phyloP scores from a whole-genome alignment of 2,113 vertebrate species.

The Xiphophorus maculatus region DNA sequence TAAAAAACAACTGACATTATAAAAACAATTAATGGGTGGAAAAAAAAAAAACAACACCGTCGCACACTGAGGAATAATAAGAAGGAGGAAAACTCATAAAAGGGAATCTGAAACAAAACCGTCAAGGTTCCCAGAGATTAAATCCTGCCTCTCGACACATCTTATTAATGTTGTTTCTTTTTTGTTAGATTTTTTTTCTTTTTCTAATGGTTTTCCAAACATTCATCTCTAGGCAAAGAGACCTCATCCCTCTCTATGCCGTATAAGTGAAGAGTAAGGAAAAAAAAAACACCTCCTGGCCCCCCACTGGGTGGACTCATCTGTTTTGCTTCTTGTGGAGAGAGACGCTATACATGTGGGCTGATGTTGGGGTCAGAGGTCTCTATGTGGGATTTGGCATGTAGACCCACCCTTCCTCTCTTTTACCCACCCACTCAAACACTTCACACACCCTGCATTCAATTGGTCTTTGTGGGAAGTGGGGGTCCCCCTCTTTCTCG shows the following conservation, averaged over 20 bases:
- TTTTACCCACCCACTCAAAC: conserved; percentile 12
- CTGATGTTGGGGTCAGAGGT: conserved; percentile 73
- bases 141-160: neutral
- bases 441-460: conserved; percentile 39
- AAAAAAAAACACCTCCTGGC: conserved; percentile 24
- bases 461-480: conserved; percentile 67
- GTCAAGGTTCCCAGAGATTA: conserved; percentile 13
- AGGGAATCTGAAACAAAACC: conserved; percentile 1
- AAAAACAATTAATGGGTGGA: conserved; percentile 17
- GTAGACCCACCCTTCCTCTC: conserved; percentile 61
- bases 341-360: conserved; percentile 69
- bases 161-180: neutral
- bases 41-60: neutral
- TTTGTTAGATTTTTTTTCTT: neutral
- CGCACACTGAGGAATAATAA: neutral
- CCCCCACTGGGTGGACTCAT: conserved; percentile 35
- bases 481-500: neutral
- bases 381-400: conserved; percentile 60
- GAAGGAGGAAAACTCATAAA: conserved; percentile 20
- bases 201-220: no score
- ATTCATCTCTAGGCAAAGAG: conserved; percentile 13
- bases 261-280: conserved; percentile 15
- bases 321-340: conserved; percentile 62
- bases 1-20: conserved; percentile 20
- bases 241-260: conserved; percentile 21